Base-by-base conservation (phyloP, 2,888 invertebrate species). In the Amblyteles armatorius region DNA sequence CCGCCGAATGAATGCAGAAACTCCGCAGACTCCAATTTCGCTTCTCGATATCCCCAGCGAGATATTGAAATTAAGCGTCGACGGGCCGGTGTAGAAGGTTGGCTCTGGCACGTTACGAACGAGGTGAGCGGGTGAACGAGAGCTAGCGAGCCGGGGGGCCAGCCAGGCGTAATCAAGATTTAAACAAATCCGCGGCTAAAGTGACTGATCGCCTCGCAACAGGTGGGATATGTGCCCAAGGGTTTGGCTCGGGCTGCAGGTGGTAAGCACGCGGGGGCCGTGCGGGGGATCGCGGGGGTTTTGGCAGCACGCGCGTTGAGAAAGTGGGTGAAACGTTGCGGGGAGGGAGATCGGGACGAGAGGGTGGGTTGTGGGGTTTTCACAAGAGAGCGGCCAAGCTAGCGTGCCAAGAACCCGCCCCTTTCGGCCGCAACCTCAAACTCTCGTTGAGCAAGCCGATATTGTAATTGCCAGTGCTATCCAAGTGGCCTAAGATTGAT, bases 401-500 rank as follows among this genome's bases (percentile, higher is more conserved):
- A 92, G 91, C 92, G 92, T 91, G 91, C 91, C 91, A 91, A 91
- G 91, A 92, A 90, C 90, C 76, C 90, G 88, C 91, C 91, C 90
- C 90, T 87, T 90, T 90, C 87, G 89, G 89, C 90, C 89, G 90
- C 90, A 91, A 92, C 91, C 92, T 92, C 91, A 91, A 92, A 92
- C 92, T 92, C 84, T 90, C 90, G 91, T 91, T 87, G 91, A 91
- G 92, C 92, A 91, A 92, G 91, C 92, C 93, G 93, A 93, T 93
- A 93, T 93, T 93, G 93, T 93, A 93, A 93, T 93, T 93, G 92
- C 91, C 90, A 91, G 90, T 90, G 92, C 91, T 90, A 91, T 88
- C 91, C 91, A 91, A 92, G 92, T 91, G 90, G 92, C 90, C 91
- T 90, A 92, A 93, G 93, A 93, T 93, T 93, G 92, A 93, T 93